Percentiles rank a stretch among this genome's conserved stretches.
Conservation (phyloP, 2,888 invertebrate species). For the Agelastica alni region DNA sequence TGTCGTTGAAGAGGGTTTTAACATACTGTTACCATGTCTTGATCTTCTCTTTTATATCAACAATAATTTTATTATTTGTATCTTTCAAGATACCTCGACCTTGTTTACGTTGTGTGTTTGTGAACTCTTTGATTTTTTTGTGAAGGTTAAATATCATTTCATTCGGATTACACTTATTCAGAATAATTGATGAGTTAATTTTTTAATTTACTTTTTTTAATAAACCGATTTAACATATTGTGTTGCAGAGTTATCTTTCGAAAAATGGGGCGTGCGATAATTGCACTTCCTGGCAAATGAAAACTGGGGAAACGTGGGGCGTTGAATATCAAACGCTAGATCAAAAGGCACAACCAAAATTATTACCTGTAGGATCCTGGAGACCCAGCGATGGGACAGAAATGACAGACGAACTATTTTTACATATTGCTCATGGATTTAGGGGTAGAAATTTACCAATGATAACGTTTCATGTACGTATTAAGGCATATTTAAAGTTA, state of each 20-base stretch:
- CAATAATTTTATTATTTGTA: too few species aligned
- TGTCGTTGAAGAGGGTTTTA: too few species aligned
- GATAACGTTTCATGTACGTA: constrained; percentile 75
- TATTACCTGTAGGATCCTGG: constrained; percentile 72
- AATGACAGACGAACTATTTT: constrained; percentile 74
- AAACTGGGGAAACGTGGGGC: constrained; percentile 66
- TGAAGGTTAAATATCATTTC: too few species aligned
- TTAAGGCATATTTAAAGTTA: constrained; percentile 1
- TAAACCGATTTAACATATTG: too few species aligned
- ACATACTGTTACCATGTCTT: too few species aligned
- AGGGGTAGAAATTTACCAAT: constrained; percentile 73
- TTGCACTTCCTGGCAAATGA: constrained; percentile 63
- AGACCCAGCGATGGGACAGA: constrained; percentile 70
- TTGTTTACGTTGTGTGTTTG: too few species aligned
- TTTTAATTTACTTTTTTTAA: too few species aligned
- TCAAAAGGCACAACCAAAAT: neutral
- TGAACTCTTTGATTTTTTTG: too few species aligned
- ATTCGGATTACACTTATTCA: too few species aligned
- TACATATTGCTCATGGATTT: constrained; percentile 79
- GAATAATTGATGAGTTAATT: too few species aligned
- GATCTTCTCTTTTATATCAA: too few species aligned
- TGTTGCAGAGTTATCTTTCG: constrained; percentile 51
- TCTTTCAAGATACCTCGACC: too few species aligned
- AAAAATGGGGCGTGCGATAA: constrained; percentile 58
- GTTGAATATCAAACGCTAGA: constrained; percentile 44